Evolutionary conservation across 2,113 vertebrate species (phyloP).

Genomic region (Falcunculus frontatus): DNA sequence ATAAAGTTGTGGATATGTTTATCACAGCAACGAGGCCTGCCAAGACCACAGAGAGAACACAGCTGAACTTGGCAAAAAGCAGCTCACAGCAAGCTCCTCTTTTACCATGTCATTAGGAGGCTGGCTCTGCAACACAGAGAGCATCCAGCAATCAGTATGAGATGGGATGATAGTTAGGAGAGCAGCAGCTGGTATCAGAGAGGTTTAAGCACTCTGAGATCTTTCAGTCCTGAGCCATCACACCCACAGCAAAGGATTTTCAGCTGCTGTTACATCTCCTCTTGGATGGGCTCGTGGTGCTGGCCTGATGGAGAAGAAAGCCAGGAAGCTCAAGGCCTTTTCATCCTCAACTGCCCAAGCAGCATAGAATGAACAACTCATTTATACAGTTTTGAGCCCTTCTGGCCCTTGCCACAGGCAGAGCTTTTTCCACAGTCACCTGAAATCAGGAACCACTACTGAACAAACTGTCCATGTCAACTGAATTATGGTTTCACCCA

Average conservation of each 20-base stretch:
- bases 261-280: not conserved
- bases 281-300: not conserved
- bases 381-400: not conserved
- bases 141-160: not conserved
- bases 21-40: not conserved
- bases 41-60: not conserved
- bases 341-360: not conserved
- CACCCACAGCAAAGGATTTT: not conserved
- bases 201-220: not conserved
- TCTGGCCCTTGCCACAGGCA: not conserved
- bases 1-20: not conserved
- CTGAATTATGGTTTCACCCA: fast-evolving
- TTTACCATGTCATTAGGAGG: not conserved
- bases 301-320: not conserved
- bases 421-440: not conserved
- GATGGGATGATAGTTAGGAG: not conserved
- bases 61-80: not conserved
- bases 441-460: not conserved
- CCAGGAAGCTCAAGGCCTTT: not conserved
- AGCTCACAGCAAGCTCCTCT: not conserved
- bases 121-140: not conserved
- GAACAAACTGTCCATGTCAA: not conserved
- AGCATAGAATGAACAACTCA: not conserved
- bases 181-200: not conserved
- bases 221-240: not conserved